phyloP scores from a whole-genome alignment of 2,113 vertebrate genomes.

The Clupea harengus region DNA sequence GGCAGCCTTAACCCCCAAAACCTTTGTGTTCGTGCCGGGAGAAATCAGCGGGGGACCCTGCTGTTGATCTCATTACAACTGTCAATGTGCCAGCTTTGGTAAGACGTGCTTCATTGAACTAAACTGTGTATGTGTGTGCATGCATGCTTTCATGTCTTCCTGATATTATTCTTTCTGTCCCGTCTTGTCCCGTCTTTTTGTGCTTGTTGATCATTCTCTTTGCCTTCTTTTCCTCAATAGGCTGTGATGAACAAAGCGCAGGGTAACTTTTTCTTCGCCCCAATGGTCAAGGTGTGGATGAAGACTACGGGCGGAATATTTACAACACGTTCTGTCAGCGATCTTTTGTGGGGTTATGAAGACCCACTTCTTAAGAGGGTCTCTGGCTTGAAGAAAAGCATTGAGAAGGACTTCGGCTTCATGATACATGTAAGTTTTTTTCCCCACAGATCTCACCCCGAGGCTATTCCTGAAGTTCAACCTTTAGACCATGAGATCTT shows the following conservation, averaged over 20 bases:
- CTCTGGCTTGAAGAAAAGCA: slow-evolving; percentile 27
- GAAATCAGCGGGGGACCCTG: slow-evolving; percentile 84
- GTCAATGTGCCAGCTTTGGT: slow-evolving; percentile 92
- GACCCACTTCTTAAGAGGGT: slow-evolving; percentile 76
- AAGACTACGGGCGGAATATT: slow-evolving; percentile 66
- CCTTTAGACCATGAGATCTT: not conserved
- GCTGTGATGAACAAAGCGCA: slow-evolving; percentile 76
- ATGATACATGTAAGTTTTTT: slow-evolving; percentile 78
- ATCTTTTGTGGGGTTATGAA: slow-evolving; percentile 90
- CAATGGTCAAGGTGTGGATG: slow-evolving; percentile 53
- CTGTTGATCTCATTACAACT: slow-evolving; percentile 79
- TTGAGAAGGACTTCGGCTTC: slow-evolving; percentile 82
- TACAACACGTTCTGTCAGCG: slow-evolving; percentile 73
- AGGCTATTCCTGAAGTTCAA: not conserved
- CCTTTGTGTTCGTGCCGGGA: slow-evolving; percentile 82
- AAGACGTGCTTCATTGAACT: slow-evolving; percentile 56
- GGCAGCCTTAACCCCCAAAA: slow-evolving; percentile 82
- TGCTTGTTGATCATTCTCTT: slow-evolving; percentile 6
- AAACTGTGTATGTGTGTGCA: not conserved
- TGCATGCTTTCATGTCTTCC: not conserved
- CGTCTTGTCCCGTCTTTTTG: not conserved
- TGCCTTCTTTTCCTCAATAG: slow-evolving; percentile 61
- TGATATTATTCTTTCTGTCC: not conserved
- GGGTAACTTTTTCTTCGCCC: slow-evolving; percentile 41
- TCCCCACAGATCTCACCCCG: not conserved